These are phyloP conservation scores for Prenolepis imparis DNA, from an alignment of 2,888 invertebrate genomes.

Conservation along the genomic window DNA sequence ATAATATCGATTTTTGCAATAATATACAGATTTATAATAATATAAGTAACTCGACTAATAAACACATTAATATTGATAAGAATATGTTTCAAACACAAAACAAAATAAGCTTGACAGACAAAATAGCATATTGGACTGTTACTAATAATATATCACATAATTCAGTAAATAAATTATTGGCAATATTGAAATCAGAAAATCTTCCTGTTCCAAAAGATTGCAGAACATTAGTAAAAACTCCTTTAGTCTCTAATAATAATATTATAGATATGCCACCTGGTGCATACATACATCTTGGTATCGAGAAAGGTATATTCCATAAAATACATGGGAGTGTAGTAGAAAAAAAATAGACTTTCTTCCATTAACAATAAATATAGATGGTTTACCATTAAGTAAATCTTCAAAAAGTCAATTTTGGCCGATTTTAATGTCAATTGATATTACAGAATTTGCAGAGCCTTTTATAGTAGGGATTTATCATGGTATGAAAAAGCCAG, in stretches of 20 bases:
- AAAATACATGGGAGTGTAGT: neutral
- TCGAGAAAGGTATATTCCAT: neutral
- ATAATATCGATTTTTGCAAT: neutral
- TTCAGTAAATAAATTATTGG: neutral
- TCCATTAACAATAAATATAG: slow-evolving; percentile 18
- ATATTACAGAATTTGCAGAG: neutral
- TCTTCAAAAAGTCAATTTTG: slow-evolving; percentile 22
- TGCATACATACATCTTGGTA: slow-evolving; percentile 16
- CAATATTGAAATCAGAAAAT: slow-evolving; percentile 13
- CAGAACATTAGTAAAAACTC: slow-evolving; percentile 14
- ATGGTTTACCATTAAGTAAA: slow-evolving; percentile 10
- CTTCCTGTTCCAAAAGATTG: slow-evolving; percentile 13
- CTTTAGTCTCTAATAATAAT: neutral
- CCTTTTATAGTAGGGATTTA: slow-evolving; percentile 15
- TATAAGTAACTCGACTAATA: neutral
- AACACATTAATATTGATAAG: neutral
- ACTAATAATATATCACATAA: slow-evolving; percentile 13
- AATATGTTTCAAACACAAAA: neutral
- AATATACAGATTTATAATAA: neutral
- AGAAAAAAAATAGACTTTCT: neutral
- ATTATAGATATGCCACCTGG: neutral
- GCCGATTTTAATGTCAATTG: slow-evolving; percentile 4
- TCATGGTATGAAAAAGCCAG: neutral
- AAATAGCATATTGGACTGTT: neutral
- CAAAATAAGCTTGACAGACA: neutral